Conservation (phyloP, 2,888 invertebrate species). For the Atrina japonica region DNA sequence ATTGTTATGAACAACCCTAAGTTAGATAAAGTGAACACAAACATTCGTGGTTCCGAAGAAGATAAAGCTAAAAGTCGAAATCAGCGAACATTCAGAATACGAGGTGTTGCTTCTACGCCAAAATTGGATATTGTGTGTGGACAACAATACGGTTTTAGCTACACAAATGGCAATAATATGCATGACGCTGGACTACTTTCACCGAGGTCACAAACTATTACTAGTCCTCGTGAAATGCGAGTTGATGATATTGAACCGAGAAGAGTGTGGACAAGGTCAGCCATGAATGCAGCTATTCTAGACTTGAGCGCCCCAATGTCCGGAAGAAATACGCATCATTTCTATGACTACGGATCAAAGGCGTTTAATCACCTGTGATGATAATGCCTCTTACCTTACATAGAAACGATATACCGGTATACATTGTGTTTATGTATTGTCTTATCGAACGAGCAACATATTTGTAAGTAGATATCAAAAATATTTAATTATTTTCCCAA, state of each 20-base stretch:
- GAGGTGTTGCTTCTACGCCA: conserved; percentile 36
- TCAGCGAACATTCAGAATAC: conserved; percentile 12
- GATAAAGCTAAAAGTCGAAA: conserved; percentile 26
- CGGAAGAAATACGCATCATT: conserved; percentile 31
- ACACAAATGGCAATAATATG: conserved; percentile 3
- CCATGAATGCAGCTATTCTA: conserved; percentile 37
- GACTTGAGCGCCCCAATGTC: conserved; percentile 32
- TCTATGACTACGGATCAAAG: conserved; percentile 23
- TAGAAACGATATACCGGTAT: too few species aligned
- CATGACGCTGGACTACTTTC: conserved; percentile 14
- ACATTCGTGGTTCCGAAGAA: conserved; percentile 43
- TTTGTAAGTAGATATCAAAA: too few species aligned
- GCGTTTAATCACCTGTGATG: conserved; percentile 36
- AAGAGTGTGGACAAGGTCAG: conserved; percentile 41
- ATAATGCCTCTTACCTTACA: neutral
- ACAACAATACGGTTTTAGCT: conserved; percentile 26
- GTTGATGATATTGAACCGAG: conserved; percentile 31
- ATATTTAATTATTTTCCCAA: too few species aligned
- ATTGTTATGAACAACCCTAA: conserved; percentile 50
- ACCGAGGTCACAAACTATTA: conserved; percentile 3
- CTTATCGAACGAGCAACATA: too few species aligned
- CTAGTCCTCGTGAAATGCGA: conserved; percentile 22
- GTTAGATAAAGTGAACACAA: conserved; percentile 43
- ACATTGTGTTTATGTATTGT: too few species aligned
- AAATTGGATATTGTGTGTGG: conserved; percentile 42